A percentile compares a stretch with the other conserved stretches of the same genome.
Evolutionary conservation across 2,797 vertebrate genomes (phyloP).

Genomic region (Loriculus beryllinus): DNA sequence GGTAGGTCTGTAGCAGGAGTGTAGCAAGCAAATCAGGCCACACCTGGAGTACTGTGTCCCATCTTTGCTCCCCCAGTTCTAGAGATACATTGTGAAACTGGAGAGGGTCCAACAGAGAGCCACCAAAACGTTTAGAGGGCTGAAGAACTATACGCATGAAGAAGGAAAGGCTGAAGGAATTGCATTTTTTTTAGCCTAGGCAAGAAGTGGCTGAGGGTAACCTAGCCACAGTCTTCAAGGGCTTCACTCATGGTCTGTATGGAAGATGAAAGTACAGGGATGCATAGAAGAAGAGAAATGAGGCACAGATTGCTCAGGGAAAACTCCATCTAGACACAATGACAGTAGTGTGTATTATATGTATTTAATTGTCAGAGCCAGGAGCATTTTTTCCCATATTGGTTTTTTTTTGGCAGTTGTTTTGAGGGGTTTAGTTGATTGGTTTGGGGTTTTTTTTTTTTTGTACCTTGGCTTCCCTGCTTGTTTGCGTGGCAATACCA

Average conservation of each 20-base stretch:
- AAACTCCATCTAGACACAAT: not conserved
- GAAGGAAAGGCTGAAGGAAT: not conserved
- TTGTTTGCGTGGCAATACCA: slow-evolving; percentile 14
- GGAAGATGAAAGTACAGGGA: not conserved
- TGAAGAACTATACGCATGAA: not conserved
- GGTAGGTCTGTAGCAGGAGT: not conserved
- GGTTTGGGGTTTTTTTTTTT: not conserved
- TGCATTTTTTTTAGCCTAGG: not conserved
- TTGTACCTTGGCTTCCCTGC: not conserved
- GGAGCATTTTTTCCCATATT: not conserved
- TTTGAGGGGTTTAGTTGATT: fast-evolving
- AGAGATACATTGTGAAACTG: not conserved
- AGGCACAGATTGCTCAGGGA: not conserved
- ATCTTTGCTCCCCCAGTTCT: not conserved
- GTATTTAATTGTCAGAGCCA: not conserved
- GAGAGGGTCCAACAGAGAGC: not conserved
- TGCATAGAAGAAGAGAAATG: not conserved
- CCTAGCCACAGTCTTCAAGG: not conserved
- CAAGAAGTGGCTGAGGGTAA: not conserved
- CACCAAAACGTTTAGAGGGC: not conserved
- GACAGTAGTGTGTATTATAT: not conserved
- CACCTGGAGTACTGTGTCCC: not conserved
- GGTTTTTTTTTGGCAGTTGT: not conserved
- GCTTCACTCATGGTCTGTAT: fast-evolving
- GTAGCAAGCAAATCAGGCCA: not conserved